Evolutionary conservation across 1,140 invertebrate genomes (phyloP).

Genomic region (Tyrophagus putrescentiae): DNA sequence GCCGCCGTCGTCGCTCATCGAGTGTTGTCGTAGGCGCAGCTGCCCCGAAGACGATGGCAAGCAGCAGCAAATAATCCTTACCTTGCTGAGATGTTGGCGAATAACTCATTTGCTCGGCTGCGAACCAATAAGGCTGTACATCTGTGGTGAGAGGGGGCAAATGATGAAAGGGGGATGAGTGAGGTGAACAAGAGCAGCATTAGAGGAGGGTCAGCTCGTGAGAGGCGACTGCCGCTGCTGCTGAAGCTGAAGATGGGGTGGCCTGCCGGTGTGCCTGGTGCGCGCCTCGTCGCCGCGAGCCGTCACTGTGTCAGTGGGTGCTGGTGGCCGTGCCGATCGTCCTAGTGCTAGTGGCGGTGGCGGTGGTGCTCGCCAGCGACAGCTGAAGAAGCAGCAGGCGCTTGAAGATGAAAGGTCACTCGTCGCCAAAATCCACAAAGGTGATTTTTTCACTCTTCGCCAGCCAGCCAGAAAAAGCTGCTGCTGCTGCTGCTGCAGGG

Average conservation of each 20-base stretch:
- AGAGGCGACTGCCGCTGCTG: neutral
- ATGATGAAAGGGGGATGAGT: neutral
- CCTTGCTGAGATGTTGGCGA: slow-evolving; percentile 22
- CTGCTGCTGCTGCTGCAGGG: no score
- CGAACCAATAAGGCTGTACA: slow-evolving; percentile 21
- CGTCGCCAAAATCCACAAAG: slow-evolving; percentile 3
- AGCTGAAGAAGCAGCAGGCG: no score
- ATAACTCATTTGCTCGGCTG: slow-evolving; percentile 23
- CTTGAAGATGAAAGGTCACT: slow-evolving; percentile 18
- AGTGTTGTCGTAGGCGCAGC: neutral
- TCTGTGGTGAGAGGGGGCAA: slow-evolving; percentile 1
- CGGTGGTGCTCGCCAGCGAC: no score
- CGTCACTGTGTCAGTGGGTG: no score
- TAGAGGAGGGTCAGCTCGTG: neutral
- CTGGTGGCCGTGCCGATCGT: no score
- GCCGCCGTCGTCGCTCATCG: neutral
- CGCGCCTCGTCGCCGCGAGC: no score
- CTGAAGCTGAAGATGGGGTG: neutral
- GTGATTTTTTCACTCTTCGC: no score
- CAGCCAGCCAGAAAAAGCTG: no score
- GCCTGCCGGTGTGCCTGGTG: no score
- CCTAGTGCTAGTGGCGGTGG: no score
- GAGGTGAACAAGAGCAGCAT: neutral
- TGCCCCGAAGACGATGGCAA: neutral
- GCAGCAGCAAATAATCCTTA: neutral